phyloP scores from a whole-genome alignment of 2,113 vertebrate species.

The Rhinolophus ferrumequinum region DNA sequence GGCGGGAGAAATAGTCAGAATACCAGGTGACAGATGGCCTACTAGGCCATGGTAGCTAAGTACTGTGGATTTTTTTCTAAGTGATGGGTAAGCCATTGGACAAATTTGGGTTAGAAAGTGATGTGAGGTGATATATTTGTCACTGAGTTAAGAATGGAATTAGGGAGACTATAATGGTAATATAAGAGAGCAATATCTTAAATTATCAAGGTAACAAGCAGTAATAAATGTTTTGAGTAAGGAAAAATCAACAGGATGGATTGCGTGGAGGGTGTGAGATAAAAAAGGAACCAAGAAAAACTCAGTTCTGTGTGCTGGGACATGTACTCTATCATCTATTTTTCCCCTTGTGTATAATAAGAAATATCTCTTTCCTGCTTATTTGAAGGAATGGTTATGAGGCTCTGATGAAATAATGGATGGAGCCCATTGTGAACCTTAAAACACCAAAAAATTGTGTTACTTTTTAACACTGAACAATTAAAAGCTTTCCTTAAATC shows the following conservation, averaged over 20 bases:
- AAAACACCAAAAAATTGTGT: background rate
- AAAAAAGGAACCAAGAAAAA: background rate
- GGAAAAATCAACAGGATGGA: background rate
- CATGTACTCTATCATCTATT: background rate
- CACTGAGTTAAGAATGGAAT: background rate
- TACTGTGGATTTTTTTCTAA: background rate
- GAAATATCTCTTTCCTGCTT: background rate
- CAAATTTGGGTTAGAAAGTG: background rate
- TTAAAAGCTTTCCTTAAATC: slow-evolving; percentile 30
- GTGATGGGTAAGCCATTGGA: background rate
- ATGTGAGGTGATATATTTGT: background rate
- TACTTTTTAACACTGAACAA: slow-evolving; percentile 29
- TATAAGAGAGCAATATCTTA: background rate
- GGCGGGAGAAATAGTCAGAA: background rate
- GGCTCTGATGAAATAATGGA: slow-evolving; percentile 37
- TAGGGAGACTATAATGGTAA: background rate
- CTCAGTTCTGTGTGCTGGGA: background rate
- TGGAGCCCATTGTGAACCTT: background rate
- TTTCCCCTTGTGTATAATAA: background rate
- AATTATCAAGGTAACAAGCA: background rate
- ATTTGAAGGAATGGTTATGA: slow-evolving; percentile 26
- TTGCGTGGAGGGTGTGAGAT: background rate
- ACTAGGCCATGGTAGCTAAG: background rate
- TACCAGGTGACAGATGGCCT: background rate
- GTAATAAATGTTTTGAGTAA: background rate